Evolutionary conservation across 2,113 vertebrate species (phyloP).

Genomic region (Scophthalmus maximus): DNA sequence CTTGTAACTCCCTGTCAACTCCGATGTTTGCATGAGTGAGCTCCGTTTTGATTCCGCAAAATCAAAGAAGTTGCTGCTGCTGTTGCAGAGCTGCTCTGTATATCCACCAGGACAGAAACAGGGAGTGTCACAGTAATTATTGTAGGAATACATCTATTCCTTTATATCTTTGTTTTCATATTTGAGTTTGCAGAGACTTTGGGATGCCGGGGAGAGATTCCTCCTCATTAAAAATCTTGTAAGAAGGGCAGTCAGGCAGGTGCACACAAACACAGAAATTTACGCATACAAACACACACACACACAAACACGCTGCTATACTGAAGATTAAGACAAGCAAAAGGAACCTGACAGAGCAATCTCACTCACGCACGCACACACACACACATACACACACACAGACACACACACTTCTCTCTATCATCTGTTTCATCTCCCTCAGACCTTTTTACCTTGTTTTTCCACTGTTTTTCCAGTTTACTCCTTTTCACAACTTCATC

Average conservation of each 20-base stretch:
- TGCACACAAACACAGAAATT: slow-evolving; percentile 11
- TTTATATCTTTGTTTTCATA: not conserved
- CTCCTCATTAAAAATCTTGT: slow-evolving; percentile 51
- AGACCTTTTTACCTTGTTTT: not conserved
- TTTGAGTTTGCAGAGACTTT: slow-evolving; percentile 18
- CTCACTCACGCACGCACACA: slow-evolving; percentile 31
- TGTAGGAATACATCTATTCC: too few species aligned
- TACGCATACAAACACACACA: not conserved
- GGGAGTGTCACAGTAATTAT: too few species aligned
- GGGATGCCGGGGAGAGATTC: slow-evolving; percentile 26
- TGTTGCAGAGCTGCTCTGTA: too few species aligned
- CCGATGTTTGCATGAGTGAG: too few species aligned
- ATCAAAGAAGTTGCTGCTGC: too few species aligned
- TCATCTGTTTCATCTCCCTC: slow-evolving; percentile 30
- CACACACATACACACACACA: slow-evolving; percentile 30
- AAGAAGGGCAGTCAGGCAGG: slow-evolving; percentile 32
- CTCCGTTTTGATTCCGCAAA: too few species aligned
- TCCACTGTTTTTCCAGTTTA: not conserved
- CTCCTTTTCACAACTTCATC: not conserved
- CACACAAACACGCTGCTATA: slow-evolving; percentile 16
- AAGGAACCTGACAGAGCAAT: slow-evolving; percentile 50
- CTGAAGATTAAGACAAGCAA: slow-evolving; percentile 41
- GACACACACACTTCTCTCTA: slow-evolving; percentile 10
- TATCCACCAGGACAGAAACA: not conserved
- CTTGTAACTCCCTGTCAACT: too few species aligned